A percentile compares a stretch with the other conserved stretches of the same genome.
Conservation (phyloP, 2,888 invertebrate species). For the Caenorhabditis sulstoni region DNA sequence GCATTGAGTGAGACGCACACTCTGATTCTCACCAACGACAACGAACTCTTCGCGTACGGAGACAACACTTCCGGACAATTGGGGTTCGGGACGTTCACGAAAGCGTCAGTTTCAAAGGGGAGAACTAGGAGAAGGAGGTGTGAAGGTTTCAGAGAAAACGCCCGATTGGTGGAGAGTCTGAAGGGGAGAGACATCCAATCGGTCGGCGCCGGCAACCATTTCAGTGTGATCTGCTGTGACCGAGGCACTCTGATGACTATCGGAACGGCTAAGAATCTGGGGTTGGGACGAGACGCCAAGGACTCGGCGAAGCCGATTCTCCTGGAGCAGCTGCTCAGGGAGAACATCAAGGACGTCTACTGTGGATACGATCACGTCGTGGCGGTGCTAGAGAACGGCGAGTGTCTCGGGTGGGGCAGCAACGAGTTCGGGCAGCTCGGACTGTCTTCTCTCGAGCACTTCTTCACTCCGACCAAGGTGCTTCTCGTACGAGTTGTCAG, state of each 20-base stretch:
- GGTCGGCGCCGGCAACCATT: slow-evolving; percentile 79
- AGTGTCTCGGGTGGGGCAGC: slow-evolving; percentile 85
- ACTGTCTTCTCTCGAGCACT: slow-evolving; percentile 37
- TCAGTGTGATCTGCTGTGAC: slow-evolving; percentile 86
- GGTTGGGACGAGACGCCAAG: slow-evolving; percentile 82
- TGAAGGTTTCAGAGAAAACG: slow-evolving; percentile 27
- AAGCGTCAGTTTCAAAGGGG: slow-evolving; percentile 19
- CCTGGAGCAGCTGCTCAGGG: slow-evolving; percentile 83
- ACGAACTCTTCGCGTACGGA: slow-evolving; percentile 86
- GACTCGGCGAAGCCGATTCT: slow-evolving; percentile 84
- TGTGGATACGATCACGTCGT: slow-evolving; percentile 85
- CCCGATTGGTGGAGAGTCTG: slow-evolving; percentile 42
- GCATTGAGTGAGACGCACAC: slow-evolving; percentile 84
- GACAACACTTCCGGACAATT: slow-evolving; percentile 86
- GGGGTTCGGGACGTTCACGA: slow-evolving; percentile 82
- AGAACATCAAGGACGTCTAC: slow-evolving; percentile 81
- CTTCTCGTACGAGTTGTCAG: no score
- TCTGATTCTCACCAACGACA: slow-evolving; percentile 84
- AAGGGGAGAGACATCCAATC: slow-evolving; percentile 62
- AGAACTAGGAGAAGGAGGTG: neutral
- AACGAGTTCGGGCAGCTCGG: slow-evolving; percentile 55
- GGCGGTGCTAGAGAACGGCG: slow-evolving; percentile 84
- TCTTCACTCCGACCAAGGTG: slow-evolving; percentile 47
- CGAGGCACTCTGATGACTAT: slow-evolving; percentile 86
- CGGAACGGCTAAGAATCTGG: slow-evolving; percentile 84